Percentiles rank a stretch among this genome's conserved stretches.
Evolutionary conservation across 2,888 invertebrate genomes (phyloP).

Genomic region (Carcina quercana): DNA sequence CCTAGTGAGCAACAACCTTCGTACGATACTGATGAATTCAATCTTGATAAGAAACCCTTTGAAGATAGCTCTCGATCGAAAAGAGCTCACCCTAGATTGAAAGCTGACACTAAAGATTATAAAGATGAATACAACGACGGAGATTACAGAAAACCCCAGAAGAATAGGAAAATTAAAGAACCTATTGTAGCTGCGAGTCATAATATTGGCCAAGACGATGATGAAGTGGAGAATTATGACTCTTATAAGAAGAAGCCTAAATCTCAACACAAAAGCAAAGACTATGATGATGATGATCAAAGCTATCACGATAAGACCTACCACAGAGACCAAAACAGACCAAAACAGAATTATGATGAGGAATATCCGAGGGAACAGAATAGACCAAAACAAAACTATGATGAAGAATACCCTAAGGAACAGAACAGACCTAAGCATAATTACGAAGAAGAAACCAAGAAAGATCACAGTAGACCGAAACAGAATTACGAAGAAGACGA

Average conservation of each 20-base stretch:
- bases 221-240: too few species aligned
- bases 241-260: conserved; percentile 14
- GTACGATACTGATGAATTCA: conserved; percentile 44
- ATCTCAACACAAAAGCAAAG: conserved; percentile 17
- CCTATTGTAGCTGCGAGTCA: conserved; percentile 18
- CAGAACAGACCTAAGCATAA: too few species aligned
- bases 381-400: too few species aligned
- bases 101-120: conserved; percentile 29
- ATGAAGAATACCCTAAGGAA: too few species aligned
- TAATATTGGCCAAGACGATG: conserved; percentile 15
- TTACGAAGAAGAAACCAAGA: too few species aligned
- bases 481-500: conserved; percentile 24
- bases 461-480: too few species aligned
- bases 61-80: conserved; percentile 43
- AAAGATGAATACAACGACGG: conserved; percentile 8
- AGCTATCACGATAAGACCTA: too few species aligned
- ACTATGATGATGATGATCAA: too few species aligned
- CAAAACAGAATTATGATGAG: too few species aligned
- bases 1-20: conserved; percentile 35
- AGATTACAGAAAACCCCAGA: conserved; percentile 6
- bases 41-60: conserved; percentile 39
- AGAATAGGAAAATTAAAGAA: conserved; percentile 24
- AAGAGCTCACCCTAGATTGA: conserved; percentile 41
- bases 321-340: conserved; percentile 1
- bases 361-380: conserved; percentile 7